Percentiles rank a stretch among this genome's conserved stretches.
phyloP scores from a whole-genome alignment of 2,888 invertebrate genomes.

The Hypolimnas misippus region DNA sequence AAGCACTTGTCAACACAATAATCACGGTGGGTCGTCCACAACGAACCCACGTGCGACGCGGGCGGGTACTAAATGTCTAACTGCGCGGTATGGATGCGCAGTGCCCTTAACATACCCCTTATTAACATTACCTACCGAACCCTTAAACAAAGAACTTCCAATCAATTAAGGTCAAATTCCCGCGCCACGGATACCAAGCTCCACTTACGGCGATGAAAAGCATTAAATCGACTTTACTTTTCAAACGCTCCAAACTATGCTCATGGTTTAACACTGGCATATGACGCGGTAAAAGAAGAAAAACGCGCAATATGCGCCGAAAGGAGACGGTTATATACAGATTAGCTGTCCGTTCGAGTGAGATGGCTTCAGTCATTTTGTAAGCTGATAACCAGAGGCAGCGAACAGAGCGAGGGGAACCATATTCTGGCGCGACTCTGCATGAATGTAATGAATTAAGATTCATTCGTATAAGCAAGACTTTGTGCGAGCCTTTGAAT shows the following conservation, averaged over 20 bases:
- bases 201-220: constrained; percentile 48
- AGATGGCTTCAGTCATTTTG: constrained; percentile 78
- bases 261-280: constrained; percentile 72
- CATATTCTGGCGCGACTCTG: constrained; percentile 80
- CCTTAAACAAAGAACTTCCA: constrained; percentile 76
- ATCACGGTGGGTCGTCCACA: constrained; percentile 56
- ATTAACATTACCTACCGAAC: constrained; percentile 69
- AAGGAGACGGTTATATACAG: constrained; percentile 71
- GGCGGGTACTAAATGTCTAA: constrained; percentile 58
- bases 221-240: constrained; percentile 58
- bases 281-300: constrained; percentile 83
- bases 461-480: constrained; percentile 73
- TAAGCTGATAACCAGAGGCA: constrained; percentile 83
- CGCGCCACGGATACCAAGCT: constrained; percentile 36
- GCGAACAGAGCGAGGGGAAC: constrained; percentile 80
- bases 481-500: constrained; percentile 66
- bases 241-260: constrained; percentile 65
- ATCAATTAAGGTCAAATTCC: constrained; percentile 70
- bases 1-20: constrained; percentile 68
- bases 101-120: constrained; percentile 65
- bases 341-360: constrained; percentile 65
- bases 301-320: constrained; percentile 80
- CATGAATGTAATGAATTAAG: constrained; percentile 83
- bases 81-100: constrained; percentile 79
- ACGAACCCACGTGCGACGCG: constrained; percentile 68